Base-by-base conservation (phyloP, 2,888 invertebrate species). In the Gandaritis pyraliata region DNA sequence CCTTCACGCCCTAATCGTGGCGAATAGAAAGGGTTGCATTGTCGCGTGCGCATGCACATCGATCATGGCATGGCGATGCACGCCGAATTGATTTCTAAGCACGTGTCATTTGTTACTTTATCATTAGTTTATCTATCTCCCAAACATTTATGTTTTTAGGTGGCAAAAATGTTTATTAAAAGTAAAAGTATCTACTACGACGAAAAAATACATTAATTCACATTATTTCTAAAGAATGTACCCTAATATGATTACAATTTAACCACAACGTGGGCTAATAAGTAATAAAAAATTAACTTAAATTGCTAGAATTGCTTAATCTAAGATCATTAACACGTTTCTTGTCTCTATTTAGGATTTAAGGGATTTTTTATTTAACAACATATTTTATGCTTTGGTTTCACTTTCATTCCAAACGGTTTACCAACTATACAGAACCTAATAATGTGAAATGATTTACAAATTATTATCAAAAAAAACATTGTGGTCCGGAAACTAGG, bases 1-100 rank as follows among this genome's bases (percentile, higher is more conserved):
- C 87, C 90, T 88, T 90, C 90, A 88, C 92, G 91, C 91, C 91
- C 87, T 76, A 85, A 84, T 86, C 83, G 81, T 76, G 13, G 72
- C 70, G 72, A 68, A 72, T 65, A 71, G 78, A 79, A 83, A 81
- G 86, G 85, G 77, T 77, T 78, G 75, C 71, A 75, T 73, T 70
- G 72, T 75, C 81, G 80, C 82, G 82, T 80, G 88, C 83, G 84
- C 81, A 65, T 64, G 69, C 71, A 70, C 82, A 90, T 90, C 85
- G 76, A 87, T 89, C 90, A 88, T 72, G 69, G 66, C 90, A 88
- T 72, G 69, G 66, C 72, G 72, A 77, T 80, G 80, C 87, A 81
- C 73, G 83, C 75, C 89, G 77, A 91, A 92, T 92, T 84, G 86
- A 90, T 90, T 90, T 78, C 69, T 73, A 66, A 82, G 76, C 83